Evolutionary conservation across 2,113 vertebrate genomes (phyloP), one percentile per base, ranked within the genome.

Genomic region (Lipophrys pholis): DNA sequence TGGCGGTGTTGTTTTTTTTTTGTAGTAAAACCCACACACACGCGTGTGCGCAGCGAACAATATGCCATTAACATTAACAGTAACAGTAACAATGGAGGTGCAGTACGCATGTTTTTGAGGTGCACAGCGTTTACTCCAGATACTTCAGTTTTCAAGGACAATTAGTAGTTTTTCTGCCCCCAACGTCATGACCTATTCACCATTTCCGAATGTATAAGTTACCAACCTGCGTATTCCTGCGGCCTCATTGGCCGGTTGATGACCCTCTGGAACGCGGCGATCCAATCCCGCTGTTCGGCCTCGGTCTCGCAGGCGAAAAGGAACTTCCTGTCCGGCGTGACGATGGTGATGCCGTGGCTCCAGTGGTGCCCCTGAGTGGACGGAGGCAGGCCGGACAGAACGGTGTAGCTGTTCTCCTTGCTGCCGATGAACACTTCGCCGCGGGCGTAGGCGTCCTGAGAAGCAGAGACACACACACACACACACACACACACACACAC

Each of bases 401-500:
- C 97, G 0, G 94, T 95, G 92, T 99, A 99, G 89, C 95, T 96
- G 71, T 97, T 97, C 64, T 99, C 98, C 76, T 96, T 97, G 80
- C 97, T 98, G 79, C 98, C 98, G 0, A 99, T 99, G 86, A 99
- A 99, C 55, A 99, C 98, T 65, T 99, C 98, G 1, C 98, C 98
- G 0, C 96, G 90, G 36, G 98, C 97, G 1, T 96, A 99, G 45
- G 98, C 97, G 1, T 99, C 97, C 98, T 99, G 86, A 3, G 62
- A 50, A 15, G 40, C 38, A 42, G 16, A 45, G 8, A 53, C 40
- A 30, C 21, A 30, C 21, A 30, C 21, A 30, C 21, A 30, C 21
- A 30, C 21, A 30, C 21, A 30, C 21, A 30, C 21, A 30, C 21
- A 30, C 21, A 30, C 21, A 30, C 21, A 30, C 11, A 5, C 9